Percentiles rank a stretch among this genome's conserved stretches.
phyloP scores from a whole-genome alignment of 2,888 invertebrate genomes.

The Augiades crinisus region DNA sequence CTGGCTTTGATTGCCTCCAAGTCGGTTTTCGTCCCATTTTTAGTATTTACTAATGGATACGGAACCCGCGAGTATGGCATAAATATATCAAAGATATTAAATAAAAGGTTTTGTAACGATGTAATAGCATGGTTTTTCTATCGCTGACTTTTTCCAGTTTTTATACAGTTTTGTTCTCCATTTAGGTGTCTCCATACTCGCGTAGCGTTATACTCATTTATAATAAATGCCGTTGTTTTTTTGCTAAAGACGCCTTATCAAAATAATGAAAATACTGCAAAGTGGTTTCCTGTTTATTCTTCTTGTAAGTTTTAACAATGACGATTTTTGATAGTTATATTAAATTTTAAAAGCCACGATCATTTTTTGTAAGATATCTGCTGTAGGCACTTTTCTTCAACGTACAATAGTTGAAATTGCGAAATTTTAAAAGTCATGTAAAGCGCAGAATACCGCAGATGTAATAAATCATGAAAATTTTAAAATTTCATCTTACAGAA shows the following conservation, averaged over 20 bases:
- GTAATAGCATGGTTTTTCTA: neutral
- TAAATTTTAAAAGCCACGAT: too few species aligned
- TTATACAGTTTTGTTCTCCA: neutral
- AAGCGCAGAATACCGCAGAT: too few species aligned
- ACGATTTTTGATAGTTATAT: neutral
- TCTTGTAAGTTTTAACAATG: slow-evolving; percentile 45
- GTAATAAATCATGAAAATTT: too few species aligned
- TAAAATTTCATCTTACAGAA: too few species aligned
- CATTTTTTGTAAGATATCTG: too few species aligned
- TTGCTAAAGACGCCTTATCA: too few species aligned
- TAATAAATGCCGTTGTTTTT: neutral
- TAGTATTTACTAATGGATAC: too few species aligned
- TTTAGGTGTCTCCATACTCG: neutral
- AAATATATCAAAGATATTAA: neutral
- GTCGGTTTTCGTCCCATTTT: too few species aligned
- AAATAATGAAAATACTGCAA: slow-evolving; percentile 46
- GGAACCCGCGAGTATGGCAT: neutral
- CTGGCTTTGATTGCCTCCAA: too few species aligned
- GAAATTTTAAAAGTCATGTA: too few species aligned
- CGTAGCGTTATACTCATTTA: neutral
- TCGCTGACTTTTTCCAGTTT: neutral
- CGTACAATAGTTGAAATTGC: too few species aligned
- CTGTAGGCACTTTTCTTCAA: too few species aligned
- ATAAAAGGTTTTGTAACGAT: neutral
- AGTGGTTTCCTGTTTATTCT: slow-evolving; percentile 49